Conservation (phyloP, 2,113 vertebrate species). For the Spheniscus mendiculus region DNA sequence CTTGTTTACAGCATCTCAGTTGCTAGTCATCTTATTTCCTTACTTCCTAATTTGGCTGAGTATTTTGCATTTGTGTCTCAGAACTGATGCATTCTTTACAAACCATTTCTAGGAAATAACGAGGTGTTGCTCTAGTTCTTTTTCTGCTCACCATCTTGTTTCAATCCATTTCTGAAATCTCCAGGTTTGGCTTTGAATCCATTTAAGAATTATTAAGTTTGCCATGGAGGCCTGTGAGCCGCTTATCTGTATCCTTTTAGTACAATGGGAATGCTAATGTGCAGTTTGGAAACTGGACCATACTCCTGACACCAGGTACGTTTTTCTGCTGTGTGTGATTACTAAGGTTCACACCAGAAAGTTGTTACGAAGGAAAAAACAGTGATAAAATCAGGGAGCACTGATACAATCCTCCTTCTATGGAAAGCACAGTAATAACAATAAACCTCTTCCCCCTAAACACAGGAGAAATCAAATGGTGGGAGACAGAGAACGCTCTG, state of each 20-base stretch:
- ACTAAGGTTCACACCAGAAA: neutral
- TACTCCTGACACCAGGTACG: neutral
- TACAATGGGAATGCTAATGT: neutral
- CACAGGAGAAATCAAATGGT: neutral
- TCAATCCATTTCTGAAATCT: neutral
- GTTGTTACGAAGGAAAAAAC: neutral
- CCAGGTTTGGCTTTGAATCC: neutral
- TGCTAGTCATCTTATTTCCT: neutral
- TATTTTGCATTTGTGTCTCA: neutral
- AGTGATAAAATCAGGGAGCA: neutral
- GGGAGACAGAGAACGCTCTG: neutral
- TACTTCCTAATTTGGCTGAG: neutral
- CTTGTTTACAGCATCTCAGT: neutral
- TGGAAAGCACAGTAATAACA: neutral
- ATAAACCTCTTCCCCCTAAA: neutral
- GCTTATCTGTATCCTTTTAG: neutral
- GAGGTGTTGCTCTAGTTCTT: neutral
- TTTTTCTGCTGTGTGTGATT: neutral
- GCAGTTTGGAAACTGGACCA: neutral
- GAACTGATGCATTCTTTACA: neutral
- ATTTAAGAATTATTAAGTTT: neutral
- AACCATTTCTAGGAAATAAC: neutral
- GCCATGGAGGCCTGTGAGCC: neutral
- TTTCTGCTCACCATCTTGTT: neutral
- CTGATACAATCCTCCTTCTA: neutral